Evolutionary conservation across 92 coral and sea anemone genomes (phyloP), one percentile per base, ranked within the genome.

Genomic region (Bergia puertoricense): DNA sequence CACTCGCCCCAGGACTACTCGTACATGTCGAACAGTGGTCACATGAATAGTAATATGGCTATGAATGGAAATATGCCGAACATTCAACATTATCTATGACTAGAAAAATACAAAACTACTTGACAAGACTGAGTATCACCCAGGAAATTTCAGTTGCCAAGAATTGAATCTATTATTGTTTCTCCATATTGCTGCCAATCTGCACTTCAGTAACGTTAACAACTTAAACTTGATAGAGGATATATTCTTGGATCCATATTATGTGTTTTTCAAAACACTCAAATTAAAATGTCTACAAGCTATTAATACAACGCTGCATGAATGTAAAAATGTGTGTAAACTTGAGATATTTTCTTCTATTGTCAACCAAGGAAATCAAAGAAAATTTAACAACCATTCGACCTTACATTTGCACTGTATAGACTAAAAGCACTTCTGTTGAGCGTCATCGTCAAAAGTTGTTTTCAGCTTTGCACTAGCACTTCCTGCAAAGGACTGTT

Each of bases 1-100:
- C 87, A 84, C 79, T 84, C 87, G 62, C 87, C 87, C 79, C 87
- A 84, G 79, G 87, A 84, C 46, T 84, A 84, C 87, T 84, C 87
- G 78, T 84, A 84, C 87, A 84, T 84, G 87, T 71, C 87, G 40
- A 72, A 69, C 56, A 84, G 23, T 84, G 66, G 87, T 84, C 87
- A 84, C 87, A 84, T 84, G 79, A 84, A 71, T 79, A 84, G 87
- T 46, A 80, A 80, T 80, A 80, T 80, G 85, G 66, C 87, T 40
- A 84, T 84, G 87, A 84, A 84, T 84, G 87, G 87, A 50, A 84
- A 84, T 10, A 84, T 84, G 87, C 87, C 87, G 13, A 84, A 72
- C 36, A 84, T 84, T 71, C 87, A 84, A 48, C 87, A 84, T 50
- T 84, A 84, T 84, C 87, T 84, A 84, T 84, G 66, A 84, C 87